These are phyloP conservation scores for Danaus chrysippus DNA, from an alignment of 2,888 invertebrate genomes.

Conservation along the genomic window DNA sequence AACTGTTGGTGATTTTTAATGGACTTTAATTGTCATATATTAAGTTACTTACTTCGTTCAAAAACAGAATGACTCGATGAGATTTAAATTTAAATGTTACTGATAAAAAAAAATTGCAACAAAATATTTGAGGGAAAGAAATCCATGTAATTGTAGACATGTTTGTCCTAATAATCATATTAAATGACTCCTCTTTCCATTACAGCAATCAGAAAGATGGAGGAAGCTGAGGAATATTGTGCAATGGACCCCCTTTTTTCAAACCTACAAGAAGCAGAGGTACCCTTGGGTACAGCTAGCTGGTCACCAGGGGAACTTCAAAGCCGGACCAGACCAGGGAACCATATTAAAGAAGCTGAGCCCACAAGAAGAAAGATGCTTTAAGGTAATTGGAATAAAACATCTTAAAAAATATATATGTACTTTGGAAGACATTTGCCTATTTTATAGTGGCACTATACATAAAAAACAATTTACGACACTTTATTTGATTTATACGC, in stretches of 20 bases:
- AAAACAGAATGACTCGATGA: too few species aligned
- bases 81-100: too few species aligned
- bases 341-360: conserved; percentile 96
- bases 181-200: conserved; percentile 41
- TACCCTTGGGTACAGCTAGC: conserved; percentile 98
- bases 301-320: conserved; percentile 97
- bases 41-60: too few species aligned
- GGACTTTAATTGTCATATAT: too few species aligned
- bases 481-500: too few species aligned
- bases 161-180: neutral
- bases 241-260: conserved; percentile 98
- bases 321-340: conserved; percentile 94
- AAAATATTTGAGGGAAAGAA: too few species aligned
- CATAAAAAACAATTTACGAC: too few species aligned
- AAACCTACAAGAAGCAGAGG: conserved; percentile 96
- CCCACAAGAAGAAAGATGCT: conserved; percentile 93
- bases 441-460: too few species aligned
- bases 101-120: too few species aligned
- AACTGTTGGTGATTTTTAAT: too few species aligned
- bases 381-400: conserved; percentile 76
- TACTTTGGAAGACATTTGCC: neutral
- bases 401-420: neutral
- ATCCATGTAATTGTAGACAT: too few species aligned
- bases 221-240: conserved; percentile 95
- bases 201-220: conserved; percentile 93